Base-by-base conservation (phyloP, 2,888 invertebrate species). In the Frankliniella fusca region DNA sequence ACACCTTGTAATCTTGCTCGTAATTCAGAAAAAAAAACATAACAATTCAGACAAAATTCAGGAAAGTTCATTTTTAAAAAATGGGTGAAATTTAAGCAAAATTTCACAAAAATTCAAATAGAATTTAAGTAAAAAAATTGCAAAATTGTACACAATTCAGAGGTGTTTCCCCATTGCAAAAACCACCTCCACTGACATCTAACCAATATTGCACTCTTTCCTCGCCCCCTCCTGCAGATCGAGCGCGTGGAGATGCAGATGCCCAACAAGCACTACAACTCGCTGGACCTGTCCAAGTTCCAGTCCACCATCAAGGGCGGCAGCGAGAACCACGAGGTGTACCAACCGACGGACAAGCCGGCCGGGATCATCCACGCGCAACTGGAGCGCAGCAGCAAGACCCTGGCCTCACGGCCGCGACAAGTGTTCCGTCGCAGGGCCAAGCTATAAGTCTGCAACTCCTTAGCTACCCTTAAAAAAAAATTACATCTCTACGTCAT, bases 261-360 rank as follows among this genome's bases (percentile, higher is more conserved):
- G 92, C 95, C 95, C 0, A 95, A 95, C 88, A 94, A 94, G 85
- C 95, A 95, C 87, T 95, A 95, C 87, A 91, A 93, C 85, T 92
- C 91, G 85, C 91, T 94, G 80, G 94, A 95, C 86, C 91, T 94
- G 86, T 92, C 92, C 11, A 93, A 93, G 85, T 94, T 95, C 88
- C 92, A 93, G 48, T 89, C 90, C 1, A 89, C 91, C 81, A 89
- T 93, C 23, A 91, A 91, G 20, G 91, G 92, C 28, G 91, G 91
- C 0, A 91, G 92, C 48, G 90, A 90, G 82, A 93, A 93, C 81
- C 91, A 92, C 85, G 93, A 93, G 85, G 94, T 94, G 70, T 94
- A 93, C 86, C 90, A 93, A 82, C 94, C 94, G 0, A 90, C 92
- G n/a, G 94, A 94, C 88, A 94, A 94, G 84, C 94, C 94, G 0